Evolutionary conservation across 2,888 invertebrate genomes (phyloP).

Genomic region (Papilio elwesi): DNA sequence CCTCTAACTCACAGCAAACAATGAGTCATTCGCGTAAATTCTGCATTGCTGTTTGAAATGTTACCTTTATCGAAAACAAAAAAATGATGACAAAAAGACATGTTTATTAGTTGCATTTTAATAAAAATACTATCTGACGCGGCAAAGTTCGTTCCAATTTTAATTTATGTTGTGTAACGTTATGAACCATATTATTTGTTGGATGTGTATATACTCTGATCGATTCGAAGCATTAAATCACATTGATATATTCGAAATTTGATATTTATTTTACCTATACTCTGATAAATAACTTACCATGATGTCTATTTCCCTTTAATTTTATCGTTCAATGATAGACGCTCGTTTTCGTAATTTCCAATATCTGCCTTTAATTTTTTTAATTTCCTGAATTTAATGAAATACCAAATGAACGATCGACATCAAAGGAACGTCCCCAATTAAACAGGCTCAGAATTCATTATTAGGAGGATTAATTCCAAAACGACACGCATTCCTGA

Average conservation of each 20-base stretch:
- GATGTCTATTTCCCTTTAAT: too few relatives aligned
- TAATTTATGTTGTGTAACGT: too few relatives aligned
- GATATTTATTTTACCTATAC: too few relatives aligned
- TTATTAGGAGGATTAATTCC: conserved; percentile 7
- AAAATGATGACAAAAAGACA: too few relatives aligned
- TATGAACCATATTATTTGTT: too few relatives aligned
- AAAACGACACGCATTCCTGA: neutral
- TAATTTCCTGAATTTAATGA: conserved; percentile 21
- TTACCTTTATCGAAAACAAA: neutral
- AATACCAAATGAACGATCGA: conserved; percentile 16
- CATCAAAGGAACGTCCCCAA: conserved; percentile 8
- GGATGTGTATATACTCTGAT: too few relatives aligned
- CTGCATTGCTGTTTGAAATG: conserved; percentile 7
- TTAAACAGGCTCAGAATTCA: conserved; percentile 10
- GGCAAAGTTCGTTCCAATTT: too few relatives aligned
- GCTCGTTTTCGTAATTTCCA: neutral
- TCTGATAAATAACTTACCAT: too few relatives aligned
- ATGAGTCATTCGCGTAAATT: neutral
- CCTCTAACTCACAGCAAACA: neutral
- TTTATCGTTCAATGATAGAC: neutral
- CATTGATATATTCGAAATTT: too few relatives aligned
- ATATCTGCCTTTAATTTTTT: conserved; percentile 10
- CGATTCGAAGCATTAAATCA: too few relatives aligned
- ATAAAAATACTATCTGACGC: too few relatives aligned
- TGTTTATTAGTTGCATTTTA: too few relatives aligned